These are phyloP conservation scores for Noctilio leporinus DNA, from an alignment of 2,113 vertebrate species.

Conservation along the genomic window DNA sequence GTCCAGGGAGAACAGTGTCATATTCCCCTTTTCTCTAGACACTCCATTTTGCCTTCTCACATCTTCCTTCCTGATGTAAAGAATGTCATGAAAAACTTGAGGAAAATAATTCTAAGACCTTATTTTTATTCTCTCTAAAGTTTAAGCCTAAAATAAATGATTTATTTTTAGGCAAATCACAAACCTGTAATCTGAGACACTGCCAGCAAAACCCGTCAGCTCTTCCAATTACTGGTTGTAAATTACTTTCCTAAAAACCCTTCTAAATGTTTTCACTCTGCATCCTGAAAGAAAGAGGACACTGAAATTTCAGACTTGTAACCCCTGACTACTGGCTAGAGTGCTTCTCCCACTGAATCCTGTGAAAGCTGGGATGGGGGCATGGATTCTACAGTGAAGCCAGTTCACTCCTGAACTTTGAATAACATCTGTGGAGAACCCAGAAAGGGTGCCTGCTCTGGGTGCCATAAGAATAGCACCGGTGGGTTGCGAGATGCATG, in stretches of 20 bases:
- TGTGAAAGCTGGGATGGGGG: rapidly evolving
- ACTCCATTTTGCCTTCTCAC: neutral
- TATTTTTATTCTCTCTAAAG: conserved; percentile 35
- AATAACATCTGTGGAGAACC: neutral
- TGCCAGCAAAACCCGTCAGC: conserved; percentile 23
- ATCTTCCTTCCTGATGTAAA: neutral
- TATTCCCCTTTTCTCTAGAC: neutral
- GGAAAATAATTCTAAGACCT: conserved; percentile 29
- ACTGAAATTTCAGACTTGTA: neutral
- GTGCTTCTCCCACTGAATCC: neutral
- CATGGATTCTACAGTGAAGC: neutral
- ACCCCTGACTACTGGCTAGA: neutral
- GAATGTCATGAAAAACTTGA: neutral
- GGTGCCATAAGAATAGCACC: neutral
- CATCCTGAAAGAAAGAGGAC: conserved; percentile 42
- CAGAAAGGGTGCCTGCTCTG: neutral
- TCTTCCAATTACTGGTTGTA: neutral
- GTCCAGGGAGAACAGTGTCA: neutral
- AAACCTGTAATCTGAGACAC: conserved; percentile 46
- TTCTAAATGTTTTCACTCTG: neutral
- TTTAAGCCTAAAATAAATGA: conserved; percentile 47
- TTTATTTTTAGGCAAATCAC: conserved; percentile 61
- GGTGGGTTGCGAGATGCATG: neutral
- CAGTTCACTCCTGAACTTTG: neutral
- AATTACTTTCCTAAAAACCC: neutral